Evolutionary conservation across 2,113 vertebrate species (phyloP), one percentile per base, ranked within the genome.

Genomic region (Pipra filicauda): DNA sequence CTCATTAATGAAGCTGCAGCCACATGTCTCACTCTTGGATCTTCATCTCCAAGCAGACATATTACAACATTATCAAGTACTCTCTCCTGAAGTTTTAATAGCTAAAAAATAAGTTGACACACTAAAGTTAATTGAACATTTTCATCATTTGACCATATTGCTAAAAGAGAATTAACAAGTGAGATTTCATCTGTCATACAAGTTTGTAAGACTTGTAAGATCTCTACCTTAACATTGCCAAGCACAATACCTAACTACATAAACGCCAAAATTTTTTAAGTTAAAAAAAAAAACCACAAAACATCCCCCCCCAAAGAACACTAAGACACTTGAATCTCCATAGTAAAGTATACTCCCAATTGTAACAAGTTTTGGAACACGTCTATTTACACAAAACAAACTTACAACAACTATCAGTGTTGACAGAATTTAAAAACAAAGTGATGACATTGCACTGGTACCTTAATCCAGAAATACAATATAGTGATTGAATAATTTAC

Each of bases 1-100:
- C 99, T 99, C 94, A 97, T 94, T 62, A 99, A 95, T 1, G 98
- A 97, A 15, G 98, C 97, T 2, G 99, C 98, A 6, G 99, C 99
- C 11, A 99, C 97, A 0, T 99, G 99, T 23, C 99, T 98, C 37
- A 99, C 99, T 88, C 99, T 96, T 18, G 99, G 99, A 95, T 99
- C 99, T 43, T 99, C 99, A 44, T 99, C 99, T 77, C 99, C 99
- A 77, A 99, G 98, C 83, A 99, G 94, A 79, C 72, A 93, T 90
- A 99, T 98, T 80, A 99, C 98, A 33, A 99, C 98, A 59, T 98
- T 89, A 57, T 98, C 97, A 62, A 99, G 97, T 46, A 99, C 98
- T 67, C 99, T 98, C 5, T 99, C 99, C 92, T 99, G 99, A 77
- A 99, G 98, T 59, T 98, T 98, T 89, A 99, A 97, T 10, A 98